Conservation (phyloP, 2,797 vertebrate genomes). For the Psittacula echo region DNA sequence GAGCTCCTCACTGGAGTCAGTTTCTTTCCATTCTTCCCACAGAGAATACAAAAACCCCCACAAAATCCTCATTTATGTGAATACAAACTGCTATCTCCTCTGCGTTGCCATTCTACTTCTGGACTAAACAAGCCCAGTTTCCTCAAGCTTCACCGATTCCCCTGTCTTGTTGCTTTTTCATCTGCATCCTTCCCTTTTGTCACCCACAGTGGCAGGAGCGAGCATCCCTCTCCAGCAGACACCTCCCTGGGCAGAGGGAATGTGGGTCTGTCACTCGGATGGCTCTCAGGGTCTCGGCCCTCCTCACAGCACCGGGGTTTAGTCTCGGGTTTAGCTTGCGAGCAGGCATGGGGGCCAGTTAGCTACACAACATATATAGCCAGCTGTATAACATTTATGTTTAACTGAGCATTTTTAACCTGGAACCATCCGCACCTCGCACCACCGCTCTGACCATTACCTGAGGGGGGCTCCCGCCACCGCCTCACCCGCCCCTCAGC, state of each 20-base stretch:
- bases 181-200: rapidly evolving
- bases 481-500: neutral
- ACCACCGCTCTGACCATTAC: rapidly evolving
- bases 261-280: rapidly evolving
- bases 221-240: rapidly evolving
- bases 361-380: rapidly evolving
- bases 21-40: neutral
- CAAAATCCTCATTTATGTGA: neutral
- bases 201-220: rapidly evolving
- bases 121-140: neutral
- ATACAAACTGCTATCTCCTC: neutral
- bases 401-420: neutral
- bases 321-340: neutral
- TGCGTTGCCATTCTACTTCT: neutral
- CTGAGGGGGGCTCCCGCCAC: rapidly evolving
- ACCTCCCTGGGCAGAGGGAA: neutral
- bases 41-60: neutral
- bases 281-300: neutral
- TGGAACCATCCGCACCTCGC: neutral
- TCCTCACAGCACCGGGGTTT: neutral
- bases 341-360: neutral
- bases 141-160: rapidly evolving
- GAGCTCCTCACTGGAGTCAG: neutral
- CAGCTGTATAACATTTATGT: rapidly evolving
- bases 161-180: neutral